Base-by-base conservation (phyloP, 1,140 invertebrate species). In the Mya arenaria region DNA sequence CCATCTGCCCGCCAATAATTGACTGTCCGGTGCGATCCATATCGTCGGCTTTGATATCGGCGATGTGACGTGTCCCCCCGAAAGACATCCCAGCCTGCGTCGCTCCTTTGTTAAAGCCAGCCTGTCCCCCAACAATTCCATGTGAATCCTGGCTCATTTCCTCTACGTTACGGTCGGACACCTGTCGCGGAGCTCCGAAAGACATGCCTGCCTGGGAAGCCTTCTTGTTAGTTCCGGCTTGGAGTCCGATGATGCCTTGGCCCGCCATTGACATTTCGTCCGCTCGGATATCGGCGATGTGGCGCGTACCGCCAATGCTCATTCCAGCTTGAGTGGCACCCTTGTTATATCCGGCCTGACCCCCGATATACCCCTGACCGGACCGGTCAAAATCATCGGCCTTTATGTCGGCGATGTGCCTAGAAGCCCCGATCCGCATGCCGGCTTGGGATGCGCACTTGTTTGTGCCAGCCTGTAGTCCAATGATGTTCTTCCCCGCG, bases 261-360 rank as follows among this genome's bases (percentile, higher is more conserved):
- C 97, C 97, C 32, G 97, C 97, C 83, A 95, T 95, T 62, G 0
- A 94, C 58, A 85, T 83, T 25, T 89, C 89, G 28, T 89, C 89
- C 30, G 83, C 84, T 48, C 83, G 83, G 78, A 92, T 91, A 78
- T 92, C 91, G 55, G 89, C 82, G 48, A 99, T 98, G 94, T 98
- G 97, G 92, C 97, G 94, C 84, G 97, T 97, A 93, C 98, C 98
- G 84, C 97, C 97, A 89, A 98, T 86, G 90, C 96, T 97, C 89
- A 98, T 97, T 36, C 97, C 97, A 87, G 96, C 97, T 93, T 98
- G 97, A 89, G 94, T 98, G 84, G 97, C 97, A 63, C 91, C 92
- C 93, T 98, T 98, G 94, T 99, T 99, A 86, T 96, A 97, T 65
- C 97, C 97, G 89, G 98, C 97, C 92, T 99, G 97, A 37, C 98